These are phyloP conservation scores for Nymphalis c-album DNA, from an alignment of 2,888 invertebrate genomes.

Conservation along the genomic window DNA sequence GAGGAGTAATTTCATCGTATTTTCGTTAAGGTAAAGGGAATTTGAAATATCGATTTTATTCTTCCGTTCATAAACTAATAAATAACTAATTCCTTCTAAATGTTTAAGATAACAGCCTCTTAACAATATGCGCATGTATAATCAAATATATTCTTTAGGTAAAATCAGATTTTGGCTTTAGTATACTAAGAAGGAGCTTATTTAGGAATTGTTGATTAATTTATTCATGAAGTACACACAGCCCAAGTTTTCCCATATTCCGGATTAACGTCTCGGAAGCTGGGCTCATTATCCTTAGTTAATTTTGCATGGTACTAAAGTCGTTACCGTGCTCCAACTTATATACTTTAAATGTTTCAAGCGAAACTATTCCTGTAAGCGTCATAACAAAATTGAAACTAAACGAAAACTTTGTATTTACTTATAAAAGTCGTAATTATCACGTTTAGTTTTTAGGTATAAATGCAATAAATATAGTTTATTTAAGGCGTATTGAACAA, in stretches of 20 bases:
- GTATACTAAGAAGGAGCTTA: conserved; percentile 4
- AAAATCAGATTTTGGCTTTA: conserved; percentile 12
- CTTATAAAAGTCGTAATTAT: neutral
- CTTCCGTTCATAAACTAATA: too few species aligned
- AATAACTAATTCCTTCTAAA: too few species aligned
- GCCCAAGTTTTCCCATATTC: conserved; percentile 16
- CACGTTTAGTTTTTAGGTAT: neutral
- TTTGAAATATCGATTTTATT: too few species aligned
- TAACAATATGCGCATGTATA: neutral
- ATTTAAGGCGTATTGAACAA: conserved; percentile 10
- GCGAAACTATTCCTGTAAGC: conserved; percentile 8
- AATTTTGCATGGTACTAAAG: conserved; percentile 53
- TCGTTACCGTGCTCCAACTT: conserved; percentile 38
- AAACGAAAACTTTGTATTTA: neutral
- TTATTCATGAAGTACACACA: conserved; percentile 22
- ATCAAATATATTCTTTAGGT: conserved; percentile 13
- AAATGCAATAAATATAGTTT: neutral
- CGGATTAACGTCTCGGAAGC: conserved; percentile 51
- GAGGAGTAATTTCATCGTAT: too few species aligned
- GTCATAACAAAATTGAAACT: conserved; percentile 11
- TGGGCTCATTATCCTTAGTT: conserved; percentile 56
- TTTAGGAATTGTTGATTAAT: conserved; percentile 24
- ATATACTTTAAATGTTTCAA: conserved; percentile 7
- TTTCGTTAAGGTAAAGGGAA: too few species aligned
- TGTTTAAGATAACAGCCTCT: too few species aligned